These are phyloP conservation scores for Danionella dracula DNA, from an alignment of 2,797 vertebrate genomes.

Conservation along the genomic window DNA sequence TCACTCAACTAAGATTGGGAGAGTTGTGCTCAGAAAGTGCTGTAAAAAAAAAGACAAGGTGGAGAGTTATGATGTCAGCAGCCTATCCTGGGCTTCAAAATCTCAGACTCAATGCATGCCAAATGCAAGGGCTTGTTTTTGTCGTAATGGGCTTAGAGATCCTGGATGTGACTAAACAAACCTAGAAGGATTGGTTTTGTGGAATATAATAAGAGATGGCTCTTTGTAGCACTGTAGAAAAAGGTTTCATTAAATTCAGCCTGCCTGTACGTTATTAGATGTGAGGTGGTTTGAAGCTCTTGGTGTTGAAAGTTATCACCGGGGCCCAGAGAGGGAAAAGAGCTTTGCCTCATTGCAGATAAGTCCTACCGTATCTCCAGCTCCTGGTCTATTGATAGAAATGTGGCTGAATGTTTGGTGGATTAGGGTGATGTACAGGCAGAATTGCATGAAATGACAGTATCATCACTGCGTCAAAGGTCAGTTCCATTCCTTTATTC, in stretches of 20 bases:
- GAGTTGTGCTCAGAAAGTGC: too few species aligned
- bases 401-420: not conserved
- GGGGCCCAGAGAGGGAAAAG: not conserved
- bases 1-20: too few species aligned
- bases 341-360: conserved; percentile 5
- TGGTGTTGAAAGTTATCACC: conserved; percentile 11
- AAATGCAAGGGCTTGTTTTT: not conserved
- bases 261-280: conserved; percentile 7
- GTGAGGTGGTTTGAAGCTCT: not conserved
- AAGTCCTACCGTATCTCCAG: not conserved
- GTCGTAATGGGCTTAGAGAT: not conserved
- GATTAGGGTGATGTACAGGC: not conserved
- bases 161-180: not conserved
- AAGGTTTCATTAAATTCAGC: conserved; percentile 10
- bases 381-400: not conserved
- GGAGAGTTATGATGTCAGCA: too few species aligned
- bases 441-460: not conserved
- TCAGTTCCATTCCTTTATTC: not conserved
- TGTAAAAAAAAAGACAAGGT: too few species aligned
- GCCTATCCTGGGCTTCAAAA: too few species aligned
- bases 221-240: conserved; percentile 2
- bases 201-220: not conserved
- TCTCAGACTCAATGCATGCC: not conserved
- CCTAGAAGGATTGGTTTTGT: not conserved
- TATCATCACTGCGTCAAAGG: conserved; percentile 11